A percentile compares a stretch with the other conserved stretches of the same genome.
Evolutionary conservation across 2,797 vertebrate species (phyloP).

Genomic region (Poecilia wingei): DNA sequence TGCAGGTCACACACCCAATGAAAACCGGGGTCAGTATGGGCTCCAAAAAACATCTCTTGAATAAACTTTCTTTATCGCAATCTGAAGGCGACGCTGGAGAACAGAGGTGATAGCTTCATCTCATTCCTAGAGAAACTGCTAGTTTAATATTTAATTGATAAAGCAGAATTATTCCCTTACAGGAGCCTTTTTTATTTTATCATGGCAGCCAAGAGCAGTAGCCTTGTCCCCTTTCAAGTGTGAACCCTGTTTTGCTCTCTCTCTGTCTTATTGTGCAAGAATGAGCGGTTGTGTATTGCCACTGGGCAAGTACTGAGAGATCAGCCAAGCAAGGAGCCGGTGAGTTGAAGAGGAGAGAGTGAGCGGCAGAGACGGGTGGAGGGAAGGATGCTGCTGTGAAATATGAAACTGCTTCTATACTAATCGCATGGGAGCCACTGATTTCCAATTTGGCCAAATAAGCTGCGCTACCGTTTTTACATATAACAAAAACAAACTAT

Average conservation of each 20-base stretch:
- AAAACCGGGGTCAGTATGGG: neutral
- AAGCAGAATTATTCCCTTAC: slow-evolving; percentile 75
- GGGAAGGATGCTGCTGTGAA: slow-evolving; percentile 72
- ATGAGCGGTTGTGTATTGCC: slow-evolving; percentile 92
- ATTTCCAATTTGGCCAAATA: slow-evolving; percentile 81
- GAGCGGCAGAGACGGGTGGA: slow-evolving; percentile 59
- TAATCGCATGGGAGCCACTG: slow-evolving; percentile 79
- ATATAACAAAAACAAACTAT: slow-evolving; percentile 82
- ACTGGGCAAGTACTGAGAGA: slow-evolving; percentile 91
- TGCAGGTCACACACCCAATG: neutral
- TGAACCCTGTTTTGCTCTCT: slow-evolving; percentile 80
- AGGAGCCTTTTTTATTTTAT: slow-evolving; percentile 68
- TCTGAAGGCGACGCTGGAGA: slow-evolving; percentile 56
- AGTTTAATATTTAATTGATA: slow-evolving; percentile 80
- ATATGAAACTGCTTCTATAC: slow-evolving; percentile 72
- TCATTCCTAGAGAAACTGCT: slow-evolving; percentile 60
- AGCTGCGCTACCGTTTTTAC: slow-evolving; percentile 73
- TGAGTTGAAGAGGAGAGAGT: slow-evolving; percentile 83
- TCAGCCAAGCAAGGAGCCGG: slow-evolving; percentile 85
- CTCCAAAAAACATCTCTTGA: slow-evolving; percentile 12
- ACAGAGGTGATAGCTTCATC: slow-evolving; percentile 72
- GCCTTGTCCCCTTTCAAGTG: slow-evolving; percentile 78
- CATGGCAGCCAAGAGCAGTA: slow-evolving; percentile 66
- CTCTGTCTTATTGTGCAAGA: slow-evolving; percentile 87
- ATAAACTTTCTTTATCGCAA: slow-evolving; percentile 51